Percentiles rank a stretch among this genome's conserved stretches.
These are phyloP conservation scores for Zingel zingel DNA, from an alignment of 2,113 vertebrate species.

Conservation along the genomic window DNA sequence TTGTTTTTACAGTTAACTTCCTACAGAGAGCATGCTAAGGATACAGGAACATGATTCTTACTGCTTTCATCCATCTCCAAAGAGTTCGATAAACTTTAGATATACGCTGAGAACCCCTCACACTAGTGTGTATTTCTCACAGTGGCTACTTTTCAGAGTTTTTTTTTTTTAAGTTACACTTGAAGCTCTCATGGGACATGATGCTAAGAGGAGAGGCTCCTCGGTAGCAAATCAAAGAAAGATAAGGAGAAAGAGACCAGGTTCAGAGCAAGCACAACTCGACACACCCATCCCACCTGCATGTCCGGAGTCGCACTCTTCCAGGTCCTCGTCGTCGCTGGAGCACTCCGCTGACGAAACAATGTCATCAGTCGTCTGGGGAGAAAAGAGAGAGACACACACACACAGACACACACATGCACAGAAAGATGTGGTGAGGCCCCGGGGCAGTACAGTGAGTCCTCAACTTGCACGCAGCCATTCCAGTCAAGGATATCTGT, in stretches of 20 bases:
- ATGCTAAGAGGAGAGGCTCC: slow-evolving; percentile 89
- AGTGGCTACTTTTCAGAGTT: slow-evolving; percentile 41
- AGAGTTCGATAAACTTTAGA: slow-evolving; percentile 63
- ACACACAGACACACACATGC: not conserved
- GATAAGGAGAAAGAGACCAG: slow-evolving; percentile 76
- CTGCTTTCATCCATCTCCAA: slow-evolving; percentile 62
- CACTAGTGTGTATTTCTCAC: slow-evolving; percentile 44
- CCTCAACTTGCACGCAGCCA: slow-evolving; percentile 29
- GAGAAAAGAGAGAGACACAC: slow-evolving; percentile 42
- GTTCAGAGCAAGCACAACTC: slow-evolving; percentile 91
- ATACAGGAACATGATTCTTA: slow-evolving; percentile 31
- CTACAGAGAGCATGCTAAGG: slow-evolving; percentile 48
- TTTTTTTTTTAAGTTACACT: slow-evolving; percentile 83
- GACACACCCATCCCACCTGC: slow-evolving; percentile 99
- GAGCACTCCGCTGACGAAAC: slow-evolving; percentile 98
- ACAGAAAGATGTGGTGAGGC: slow-evolving; percentile 18
- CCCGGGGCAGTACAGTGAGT: slow-evolving; percentile 17
- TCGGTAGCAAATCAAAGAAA: slow-evolving; percentile 91
- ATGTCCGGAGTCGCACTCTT: slow-evolving; percentile 96
- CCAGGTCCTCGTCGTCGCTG: slow-evolving; percentile 97
- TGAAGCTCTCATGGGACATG: slow-evolving; percentile 91
- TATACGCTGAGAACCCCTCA: slow-evolving; percentile 43
- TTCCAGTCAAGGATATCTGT: slow-evolving; percentile 73
- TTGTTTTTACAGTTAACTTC: slow-evolving; percentile 32
- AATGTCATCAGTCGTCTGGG: slow-evolving; percentile 95